phyloP scores from a whole-genome alignment of 30 jellyfish, hydroid and myxozoan genomes.

The Chrysaora quinquecirrha region DNA sequence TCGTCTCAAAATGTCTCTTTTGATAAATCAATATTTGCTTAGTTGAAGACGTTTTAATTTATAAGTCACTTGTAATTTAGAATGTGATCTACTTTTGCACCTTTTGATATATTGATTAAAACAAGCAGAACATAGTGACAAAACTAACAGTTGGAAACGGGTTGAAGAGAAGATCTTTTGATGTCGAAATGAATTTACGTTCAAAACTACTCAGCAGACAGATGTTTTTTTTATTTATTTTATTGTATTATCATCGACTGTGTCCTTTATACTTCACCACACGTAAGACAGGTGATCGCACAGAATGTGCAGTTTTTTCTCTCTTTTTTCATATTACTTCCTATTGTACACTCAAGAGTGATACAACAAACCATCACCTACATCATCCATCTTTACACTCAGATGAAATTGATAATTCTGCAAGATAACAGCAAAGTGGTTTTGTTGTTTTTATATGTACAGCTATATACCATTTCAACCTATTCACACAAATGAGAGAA shows the following conservation, averaged over 20 bases:
- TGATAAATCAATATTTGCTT: conserved; percentile 48
- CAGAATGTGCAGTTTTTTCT: too few relatives aligned
- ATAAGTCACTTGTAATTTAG: conserved; percentile 16
- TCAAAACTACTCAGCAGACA: neutral
- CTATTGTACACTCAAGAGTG: too few relatives aligned
- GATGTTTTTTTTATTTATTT: neutral
- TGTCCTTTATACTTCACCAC: neutral
- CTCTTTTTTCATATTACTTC: too few relatives aligned
- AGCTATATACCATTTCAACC: too few relatives aligned
- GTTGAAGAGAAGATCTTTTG: neutral
- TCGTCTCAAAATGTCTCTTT: conserved; percentile 4
- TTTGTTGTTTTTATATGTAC: too few relatives aligned
- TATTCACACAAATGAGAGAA: too few relatives aligned
- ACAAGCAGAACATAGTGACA: neutral
- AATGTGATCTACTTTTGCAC: conserved; percentile 6
- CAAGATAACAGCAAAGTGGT: too few relatives aligned
- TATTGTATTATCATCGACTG: neutral
- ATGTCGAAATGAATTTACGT: neutral
- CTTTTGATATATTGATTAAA: neutral
- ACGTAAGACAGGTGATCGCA: neutral
- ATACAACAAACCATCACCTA: too few relatives aligned
- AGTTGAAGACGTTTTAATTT: conserved; percentile 55
- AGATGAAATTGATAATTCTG: too few relatives aligned
- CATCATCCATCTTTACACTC: too few relatives aligned
- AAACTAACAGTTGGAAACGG: neutral